These are phyloP conservation scores for Gallinago solitaria DNA, from an alignment of 2,797 vertebrate species.

Conservation along the genomic window DNA sequence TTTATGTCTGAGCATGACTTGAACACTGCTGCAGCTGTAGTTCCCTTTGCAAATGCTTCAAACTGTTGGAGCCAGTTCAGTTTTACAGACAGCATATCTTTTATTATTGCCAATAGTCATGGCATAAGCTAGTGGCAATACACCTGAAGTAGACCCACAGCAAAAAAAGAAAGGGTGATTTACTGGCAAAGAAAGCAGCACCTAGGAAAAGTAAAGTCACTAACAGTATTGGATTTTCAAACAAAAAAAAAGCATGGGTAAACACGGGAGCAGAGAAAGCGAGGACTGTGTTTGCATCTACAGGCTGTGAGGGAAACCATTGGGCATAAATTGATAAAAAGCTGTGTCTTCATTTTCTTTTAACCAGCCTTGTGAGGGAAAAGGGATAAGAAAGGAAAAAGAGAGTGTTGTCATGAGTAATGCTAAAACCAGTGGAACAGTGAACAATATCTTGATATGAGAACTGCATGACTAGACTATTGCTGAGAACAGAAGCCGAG, in stretches of 20 bases:
- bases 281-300: background rate
- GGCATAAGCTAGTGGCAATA: background rate
- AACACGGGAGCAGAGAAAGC: background rate
- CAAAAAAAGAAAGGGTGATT: background rate
- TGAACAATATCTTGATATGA: background rate
- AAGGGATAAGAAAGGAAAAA: background rate
- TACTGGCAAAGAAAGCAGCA: background rate
- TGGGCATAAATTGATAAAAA: background rate
- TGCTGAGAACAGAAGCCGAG: background rate
- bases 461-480: background rate
- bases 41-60: background rate
- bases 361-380: background rate
- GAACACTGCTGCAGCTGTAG: background rate
- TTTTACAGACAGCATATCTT: background rate
- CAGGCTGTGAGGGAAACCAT: background rate
- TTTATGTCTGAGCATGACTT: background rate
- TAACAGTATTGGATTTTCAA: background rate
- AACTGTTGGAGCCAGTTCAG: background rate
- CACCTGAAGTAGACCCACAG: background rate
- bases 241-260: background rate
- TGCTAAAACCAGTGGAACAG: background rate
- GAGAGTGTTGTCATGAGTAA: background rate
- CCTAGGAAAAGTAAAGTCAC: background rate
- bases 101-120: background rate
- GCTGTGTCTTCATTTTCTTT: background rate